These are phyloP conservation scores for Gryllus longicercus DNA, from an alignment of 2,888 invertebrate genomes.

Conservation along the genomic window DNA sequence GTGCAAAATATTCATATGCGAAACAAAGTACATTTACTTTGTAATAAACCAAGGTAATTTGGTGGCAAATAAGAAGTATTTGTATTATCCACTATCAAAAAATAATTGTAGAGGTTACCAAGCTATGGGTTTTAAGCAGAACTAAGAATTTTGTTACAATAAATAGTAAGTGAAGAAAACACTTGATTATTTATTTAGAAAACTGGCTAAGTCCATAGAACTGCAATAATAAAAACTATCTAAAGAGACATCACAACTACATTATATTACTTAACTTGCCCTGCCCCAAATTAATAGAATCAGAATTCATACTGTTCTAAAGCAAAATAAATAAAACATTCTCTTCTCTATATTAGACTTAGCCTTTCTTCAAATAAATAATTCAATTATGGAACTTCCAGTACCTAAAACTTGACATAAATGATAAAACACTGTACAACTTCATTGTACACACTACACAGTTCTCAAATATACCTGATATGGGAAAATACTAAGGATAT, in stretches of 20 bases:
- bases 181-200: too few relatives aligned
- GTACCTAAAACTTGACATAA: not conserved
- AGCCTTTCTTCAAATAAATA: not conserved
- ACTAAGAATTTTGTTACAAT: not conserved
- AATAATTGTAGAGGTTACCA: not conserved
- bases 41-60: not conserved
- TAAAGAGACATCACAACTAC: too few relatives aligned
- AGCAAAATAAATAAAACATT: too few relatives aligned
- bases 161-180: too few relatives aligned
- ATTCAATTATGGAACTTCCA: not conserved
- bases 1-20: not conserved
- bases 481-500: not conserved
- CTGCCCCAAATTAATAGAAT: too few relatives aligned
- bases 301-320: too few relatives aligned
- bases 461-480: not conserved
- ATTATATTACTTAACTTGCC: too few relatives aligned
- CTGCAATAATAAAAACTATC: too few relatives aligned
- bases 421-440: conserved; percentile 8
- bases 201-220: too few relatives aligned
- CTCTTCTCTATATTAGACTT: not conserved
- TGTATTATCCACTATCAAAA: not conserved
- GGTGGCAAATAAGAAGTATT: not conserved
- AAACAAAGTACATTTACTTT: not conserved
- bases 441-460: not conserved
- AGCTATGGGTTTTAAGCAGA: not conserved